Base-by-base conservation (phyloP, 2,113 vertebrate species). In the Halcyon malimbica region DNA sequence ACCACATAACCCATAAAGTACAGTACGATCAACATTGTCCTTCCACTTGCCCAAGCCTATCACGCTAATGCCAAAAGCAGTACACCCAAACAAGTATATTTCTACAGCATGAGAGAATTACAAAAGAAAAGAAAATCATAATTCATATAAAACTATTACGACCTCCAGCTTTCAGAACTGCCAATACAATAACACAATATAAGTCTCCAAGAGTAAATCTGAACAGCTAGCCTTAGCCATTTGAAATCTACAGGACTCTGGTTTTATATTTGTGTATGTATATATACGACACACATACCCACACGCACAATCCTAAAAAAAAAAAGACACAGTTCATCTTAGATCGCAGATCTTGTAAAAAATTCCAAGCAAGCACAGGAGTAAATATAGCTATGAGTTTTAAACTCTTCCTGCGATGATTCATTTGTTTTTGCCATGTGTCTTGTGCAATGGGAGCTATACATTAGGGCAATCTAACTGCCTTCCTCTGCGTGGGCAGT, bases 351-450 rank as follows among this genome's bases (percentile, higher is more conserved):
- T 59, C 63, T 39, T 46, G 26, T 42, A 78, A 77, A n/a, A 83
- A 74, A 42, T 96, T 91, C 68, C 46, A 59, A 95, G 56, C 64
- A 79, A 92, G 62, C 56, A 90, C 12, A 69, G 17, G 29, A 89
- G 31, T 81, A 92, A 97, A 86, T 81, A 90, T n/a, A 94, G 77
- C 81, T 74, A 4, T n/a, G 81, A 92, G 60, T 63, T 26, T 84
- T 41, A 88, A 86, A 67, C 23, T 65, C 51, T 48, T 94, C 33
- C 69, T 93, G 60, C 4, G 11, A 81, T 95, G 90, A 95, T 83
- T 96, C 63, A 94, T 87, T 86, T 77, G 65, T 33, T 86, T 92
- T 41, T 78, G 59, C 33, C 59, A 41, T 28, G 17, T 64, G 62
- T 65, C n/a, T 53, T 53, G 50, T 73, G 46, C 81, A 82, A 57